Conservation (phyloP, 2,113 vertebrate species). For the Narcine bancroftii region DNA sequence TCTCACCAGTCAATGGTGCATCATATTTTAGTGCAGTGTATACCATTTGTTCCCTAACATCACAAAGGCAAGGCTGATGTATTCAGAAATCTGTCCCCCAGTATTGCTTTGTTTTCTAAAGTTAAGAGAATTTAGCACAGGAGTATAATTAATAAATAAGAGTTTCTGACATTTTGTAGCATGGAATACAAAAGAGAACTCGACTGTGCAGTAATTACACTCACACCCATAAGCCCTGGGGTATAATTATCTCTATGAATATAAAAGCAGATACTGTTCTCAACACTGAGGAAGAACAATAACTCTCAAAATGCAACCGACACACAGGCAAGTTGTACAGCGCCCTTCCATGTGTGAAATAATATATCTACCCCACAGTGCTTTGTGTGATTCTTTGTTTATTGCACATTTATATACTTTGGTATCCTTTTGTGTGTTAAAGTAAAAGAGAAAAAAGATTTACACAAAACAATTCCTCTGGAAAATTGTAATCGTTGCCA, state of each 20-base stretch:
- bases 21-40: slow-evolving; percentile 30
- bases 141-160: slow-evolving; percentile 37
- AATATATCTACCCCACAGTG: slow-evolving; percentile 22
- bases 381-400: slow-evolving; percentile 29
- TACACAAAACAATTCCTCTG: slow-evolving; percentile 34
- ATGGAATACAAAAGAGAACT: slow-evolving; percentile 31
- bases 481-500: slow-evolving; percentile 36
- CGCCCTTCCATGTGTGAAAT: slow-evolving; percentile 31
- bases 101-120: slow-evolving; percentile 33
- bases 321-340: slow-evolving; percentile 32
- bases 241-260: slow-evolving; percentile 37
- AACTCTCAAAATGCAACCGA: slow-evolving; percentile 29
- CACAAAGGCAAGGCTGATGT: slow-evolving; percentile 31
- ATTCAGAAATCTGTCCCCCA: not conserved
- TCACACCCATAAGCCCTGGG: slow-evolving; percentile 36
- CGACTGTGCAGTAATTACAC: slow-evolving; percentile 35
- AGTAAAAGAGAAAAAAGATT: slow-evolving; percentile 32
- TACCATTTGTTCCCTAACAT: slow-evolving; percentile 25
- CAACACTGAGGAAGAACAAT: slow-evolving; percentile 36
- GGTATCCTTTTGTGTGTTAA: slow-evolving; percentile 15
- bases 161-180: slow-evolving; percentile 36
- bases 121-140: slow-evolving; percentile 34
- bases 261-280: slow-evolving; percentile 34
- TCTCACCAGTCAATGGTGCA: slow-evolving; percentile 25
- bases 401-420: slow-evolving; percentile 30